phyloP scores from a whole-genome alignment of 2,797 vertebrate species.

The Propithecus perrieri region DNA sequence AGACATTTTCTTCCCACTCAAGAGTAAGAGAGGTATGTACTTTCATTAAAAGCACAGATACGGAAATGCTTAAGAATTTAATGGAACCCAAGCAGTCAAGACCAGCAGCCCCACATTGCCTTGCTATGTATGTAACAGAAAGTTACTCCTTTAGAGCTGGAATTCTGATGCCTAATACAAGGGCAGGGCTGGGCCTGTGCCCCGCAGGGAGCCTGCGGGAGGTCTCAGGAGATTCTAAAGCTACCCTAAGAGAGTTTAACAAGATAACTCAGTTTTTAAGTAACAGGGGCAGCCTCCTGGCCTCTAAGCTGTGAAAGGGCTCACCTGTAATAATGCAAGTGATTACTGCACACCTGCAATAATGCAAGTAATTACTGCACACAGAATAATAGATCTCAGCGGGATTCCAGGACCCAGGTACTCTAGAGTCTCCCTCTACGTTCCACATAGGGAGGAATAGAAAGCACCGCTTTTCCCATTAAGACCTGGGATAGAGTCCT shows the following conservation, averaged over 20 bases:
- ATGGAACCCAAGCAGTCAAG: neutral
- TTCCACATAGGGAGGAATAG: neutral
- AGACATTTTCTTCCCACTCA: neutral
- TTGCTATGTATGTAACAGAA: neutral
- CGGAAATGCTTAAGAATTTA: neutral
- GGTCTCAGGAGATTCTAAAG: slow-evolving; percentile 55
- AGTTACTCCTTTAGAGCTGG: neutral
- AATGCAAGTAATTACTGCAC: slow-evolving; percentile 59
- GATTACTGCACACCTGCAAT: neutral
- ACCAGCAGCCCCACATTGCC: neutral
- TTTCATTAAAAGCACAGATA: neutral
- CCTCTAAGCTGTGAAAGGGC: slow-evolving; percentile 63
- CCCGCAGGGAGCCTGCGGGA: slow-evolving; percentile 11
- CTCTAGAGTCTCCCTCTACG: neutral
- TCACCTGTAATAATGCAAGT: slow-evolving; percentile 24
- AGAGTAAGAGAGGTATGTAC: neutral
- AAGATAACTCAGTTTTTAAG: slow-evolving; percentile 68
- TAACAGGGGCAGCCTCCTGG: slow-evolving; percentile 55
- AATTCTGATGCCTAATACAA: neutral
- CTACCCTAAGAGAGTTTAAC: slow-evolving; percentile 66
- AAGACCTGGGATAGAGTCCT: neutral
- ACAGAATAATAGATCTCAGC: slow-evolving; percentile 29
- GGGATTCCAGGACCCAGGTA: slow-evolving; percentile 30
- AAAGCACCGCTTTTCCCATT: slow-evolving; percentile 35
- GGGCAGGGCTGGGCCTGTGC: neutral